phyloP scores from a whole-genome alignment of 2,797 vertebrate genomes.

The Erpetoichthys calabaricus region DNA sequence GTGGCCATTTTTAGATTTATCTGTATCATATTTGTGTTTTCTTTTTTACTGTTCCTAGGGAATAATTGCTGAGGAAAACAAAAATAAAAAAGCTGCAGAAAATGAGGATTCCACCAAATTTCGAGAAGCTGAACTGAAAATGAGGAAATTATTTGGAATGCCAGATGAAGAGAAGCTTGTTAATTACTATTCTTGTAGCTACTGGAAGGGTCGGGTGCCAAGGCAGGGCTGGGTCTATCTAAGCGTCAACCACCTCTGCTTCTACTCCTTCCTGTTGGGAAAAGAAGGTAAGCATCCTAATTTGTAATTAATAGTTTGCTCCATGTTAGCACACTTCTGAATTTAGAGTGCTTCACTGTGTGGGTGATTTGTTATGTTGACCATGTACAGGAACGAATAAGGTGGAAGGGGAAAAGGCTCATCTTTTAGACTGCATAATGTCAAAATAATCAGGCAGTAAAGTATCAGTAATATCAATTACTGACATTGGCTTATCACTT shows the following conservation, averaged over 20 bases:
- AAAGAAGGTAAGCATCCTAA: constrained; percentile 91
- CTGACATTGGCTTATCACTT: too few relatives aligned
- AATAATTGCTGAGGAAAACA: constrained; percentile 90
- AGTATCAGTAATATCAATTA: too few relatives aligned
- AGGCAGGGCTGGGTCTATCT: constrained; percentile 94
- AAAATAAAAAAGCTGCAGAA: constrained; percentile 60
- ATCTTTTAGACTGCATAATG: too few relatives aligned
- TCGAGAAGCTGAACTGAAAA: constrained; percentile 85
- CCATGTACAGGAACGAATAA: too few relatives aligned
- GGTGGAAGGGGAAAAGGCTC: too few relatives aligned
- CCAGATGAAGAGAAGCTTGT: constrained; percentile 90
- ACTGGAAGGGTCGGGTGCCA: constrained; percentile 87
- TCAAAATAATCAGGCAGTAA: too few relatives aligned
- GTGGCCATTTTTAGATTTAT: too few relatives aligned
- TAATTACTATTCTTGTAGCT: constrained; percentile 95
- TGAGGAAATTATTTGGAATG: constrained; percentile 89
- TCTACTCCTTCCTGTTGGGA: constrained; percentile 88
- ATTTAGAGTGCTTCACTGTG: too few relatives aligned
- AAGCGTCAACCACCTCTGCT: constrained; percentile 87
- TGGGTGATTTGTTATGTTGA: too few relatives aligned
- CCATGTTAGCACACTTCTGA: too few relatives aligned
- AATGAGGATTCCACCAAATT: constrained; percentile 89
- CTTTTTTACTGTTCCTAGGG: constrained; percentile 46
- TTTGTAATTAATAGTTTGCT: too few relatives aligned
- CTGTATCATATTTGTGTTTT: background rate